These are phyloP conservation scores for Corynorhinus townsendii DNA, from an alignment of 2,113 vertebrate genomes.

Conservation along the genomic window DNA sequence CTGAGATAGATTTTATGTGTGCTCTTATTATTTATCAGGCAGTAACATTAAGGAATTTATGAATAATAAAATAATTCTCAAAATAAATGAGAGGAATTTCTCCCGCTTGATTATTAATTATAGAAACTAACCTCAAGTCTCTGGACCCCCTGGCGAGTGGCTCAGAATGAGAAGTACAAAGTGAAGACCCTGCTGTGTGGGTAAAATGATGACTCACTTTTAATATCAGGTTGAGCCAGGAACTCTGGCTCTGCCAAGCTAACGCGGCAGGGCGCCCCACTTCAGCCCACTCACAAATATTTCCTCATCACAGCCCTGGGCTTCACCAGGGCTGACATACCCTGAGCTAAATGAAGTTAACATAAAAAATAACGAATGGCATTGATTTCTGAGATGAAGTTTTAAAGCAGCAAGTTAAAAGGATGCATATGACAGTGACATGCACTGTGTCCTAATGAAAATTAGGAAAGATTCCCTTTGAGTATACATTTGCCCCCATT, in stretches of 20 bases:
- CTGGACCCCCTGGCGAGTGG: slow-evolving; percentile 66
- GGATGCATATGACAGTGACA: not conserved
- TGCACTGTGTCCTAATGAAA: not conserved
- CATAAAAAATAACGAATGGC: slow-evolving; percentile 63
- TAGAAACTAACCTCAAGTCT: slow-evolving; percentile 69
- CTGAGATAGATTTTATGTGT: not conserved
- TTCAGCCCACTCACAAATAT: slow-evolving; percentile 86
- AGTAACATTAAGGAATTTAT: slow-evolving; percentile 16
- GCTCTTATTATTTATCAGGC: slow-evolving; percentile 40
- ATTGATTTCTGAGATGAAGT: not conserved
- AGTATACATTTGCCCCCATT: slow-evolving; percentile 1
- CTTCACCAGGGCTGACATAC: slow-evolving; percentile 71
- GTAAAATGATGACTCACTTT: slow-evolving; percentile 87
- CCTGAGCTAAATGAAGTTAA: slow-evolving; percentile 74
- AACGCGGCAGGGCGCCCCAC: slow-evolving; percentile 82
- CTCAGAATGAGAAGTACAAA: slow-evolving; percentile 79
- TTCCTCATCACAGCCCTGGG: slow-evolving; percentile 81
- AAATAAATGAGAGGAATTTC: slow-evolving; percentile 71
- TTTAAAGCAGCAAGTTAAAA: slow-evolving; percentile 46
- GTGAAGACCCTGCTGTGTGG: slow-evolving; percentile 81
- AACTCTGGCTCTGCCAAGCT: slow-evolving; percentile 80
- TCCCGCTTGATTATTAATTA: slow-evolving; percentile 79
- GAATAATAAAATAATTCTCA: slow-evolving; percentile 9
- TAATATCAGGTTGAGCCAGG: slow-evolving; percentile 85
- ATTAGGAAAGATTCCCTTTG: slow-evolving; percentile 34